phyloP scores from a whole-genome alignment of 2,113 vertebrate species.

The Bothrops jararaca region DNA sequence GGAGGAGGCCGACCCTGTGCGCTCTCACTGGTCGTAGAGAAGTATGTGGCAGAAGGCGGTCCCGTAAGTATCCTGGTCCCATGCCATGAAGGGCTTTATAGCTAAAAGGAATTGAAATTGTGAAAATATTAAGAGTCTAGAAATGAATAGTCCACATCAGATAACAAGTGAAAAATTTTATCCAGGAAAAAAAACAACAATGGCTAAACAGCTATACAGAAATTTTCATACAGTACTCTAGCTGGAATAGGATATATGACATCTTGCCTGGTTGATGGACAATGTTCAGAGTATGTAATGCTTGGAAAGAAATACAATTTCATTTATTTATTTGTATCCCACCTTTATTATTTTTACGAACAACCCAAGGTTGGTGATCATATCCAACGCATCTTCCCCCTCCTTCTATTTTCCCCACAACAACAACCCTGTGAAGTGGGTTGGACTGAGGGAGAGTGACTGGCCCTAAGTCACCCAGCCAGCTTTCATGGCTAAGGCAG shows the following conservation, averaged over 20 bases:
- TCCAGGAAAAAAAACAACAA: neutral
- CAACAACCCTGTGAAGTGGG: too few relatives aligned
- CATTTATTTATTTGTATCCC: neutral
- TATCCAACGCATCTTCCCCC: too few relatives aligned
- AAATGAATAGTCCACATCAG: neutral
- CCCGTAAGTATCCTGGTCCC: too few relatives aligned
- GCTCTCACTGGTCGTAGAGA: too few relatives aligned
- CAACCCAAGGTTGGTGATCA: too few relatives aligned
- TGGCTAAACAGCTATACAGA: neutral
- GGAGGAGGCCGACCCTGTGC: too few relatives aligned
- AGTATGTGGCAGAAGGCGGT: too few relatives aligned
- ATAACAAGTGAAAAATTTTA: neutral
- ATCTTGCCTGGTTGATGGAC: neutral
- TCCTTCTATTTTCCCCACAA: too few relatives aligned
- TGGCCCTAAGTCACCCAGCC: too few relatives aligned
- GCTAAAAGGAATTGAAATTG: neutral
- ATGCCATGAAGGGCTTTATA: too few relatives aligned
- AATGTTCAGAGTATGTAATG: neutral
- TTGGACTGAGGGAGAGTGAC: too few relatives aligned
- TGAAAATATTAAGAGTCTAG: neutral
- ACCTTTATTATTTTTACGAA: neutral
- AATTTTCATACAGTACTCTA: neutral
- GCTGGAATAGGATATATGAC: neutral
- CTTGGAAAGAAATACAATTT: neutral
- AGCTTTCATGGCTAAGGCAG: neutral